Evolutionary conservation across 2,797 vertebrate species (phyloP).

Genomic region (Cuniculus paca): DNA sequence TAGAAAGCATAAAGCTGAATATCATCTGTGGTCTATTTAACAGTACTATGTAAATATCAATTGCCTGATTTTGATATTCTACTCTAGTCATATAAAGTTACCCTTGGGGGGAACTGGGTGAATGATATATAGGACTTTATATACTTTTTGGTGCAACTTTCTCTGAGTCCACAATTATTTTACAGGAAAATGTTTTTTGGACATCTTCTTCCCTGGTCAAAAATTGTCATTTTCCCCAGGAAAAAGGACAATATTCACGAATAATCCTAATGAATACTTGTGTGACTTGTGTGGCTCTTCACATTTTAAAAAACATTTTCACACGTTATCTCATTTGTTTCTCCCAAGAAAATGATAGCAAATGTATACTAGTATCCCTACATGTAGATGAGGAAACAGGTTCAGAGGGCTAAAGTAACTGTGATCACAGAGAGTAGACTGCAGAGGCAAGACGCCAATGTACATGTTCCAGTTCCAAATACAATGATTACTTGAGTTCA

Average conservation of each 20-base stretch:
- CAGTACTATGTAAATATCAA: background rate
- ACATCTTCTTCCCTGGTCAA: background rate
- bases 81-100: background rate
- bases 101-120: background rate
- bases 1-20: background rate
- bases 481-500: background rate
- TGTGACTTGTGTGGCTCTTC: background rate
- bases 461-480: background rate
- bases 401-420: background rate
- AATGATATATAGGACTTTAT: background rate
- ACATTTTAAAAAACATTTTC: background rate
- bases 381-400: background rate
- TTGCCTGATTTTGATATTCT: background rate
- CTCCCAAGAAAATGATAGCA: background rate
- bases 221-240: background rate
- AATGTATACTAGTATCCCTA: background rate
- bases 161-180: conserved; percentile 34
- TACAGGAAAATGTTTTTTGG: conserved; percentile 43
- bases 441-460: conserved; percentile 4
- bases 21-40: background rate
- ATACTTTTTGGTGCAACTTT: background rate
- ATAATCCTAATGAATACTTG: background rate
- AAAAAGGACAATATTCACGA: background rate
- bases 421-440: background rate
- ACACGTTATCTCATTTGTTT: background rate